Evolutionary conservation across 2,888 invertebrate genomes (phyloP).

Genomic region (Chloroclystis v-ata): DNA sequence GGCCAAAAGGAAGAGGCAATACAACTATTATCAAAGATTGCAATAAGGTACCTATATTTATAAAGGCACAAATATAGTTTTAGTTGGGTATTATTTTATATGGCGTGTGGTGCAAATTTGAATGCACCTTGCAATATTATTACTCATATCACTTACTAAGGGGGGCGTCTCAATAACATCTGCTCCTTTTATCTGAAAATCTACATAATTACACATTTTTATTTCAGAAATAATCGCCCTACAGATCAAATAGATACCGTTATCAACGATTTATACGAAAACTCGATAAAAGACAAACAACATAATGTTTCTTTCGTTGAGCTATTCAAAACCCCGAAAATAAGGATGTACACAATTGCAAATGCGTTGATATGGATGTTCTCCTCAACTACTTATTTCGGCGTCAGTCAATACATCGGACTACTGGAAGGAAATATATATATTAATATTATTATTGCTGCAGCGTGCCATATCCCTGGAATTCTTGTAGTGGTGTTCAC

Average conservation of each 20-base stretch:
- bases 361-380: slow-evolving; percentile 87
- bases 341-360: slow-evolving; percentile 81
- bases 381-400: slow-evolving; percentile 89
- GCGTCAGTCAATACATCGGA: slow-evolving; percentile 88
- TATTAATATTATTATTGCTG: slow-evolving; percentile 87
- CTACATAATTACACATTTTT: not conserved
- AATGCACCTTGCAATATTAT: no score
- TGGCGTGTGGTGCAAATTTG: no score
- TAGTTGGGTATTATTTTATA: no score
- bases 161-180: no score
- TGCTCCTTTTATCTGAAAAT: no score
- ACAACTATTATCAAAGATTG: slow-evolving; percentile 80
- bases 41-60: slow-evolving; percentile 56
- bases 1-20: slow-evolving; percentile 81
- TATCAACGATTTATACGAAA: slow-evolving; percentile 44
- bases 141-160: no score
- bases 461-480: slow-evolving; percentile 49
- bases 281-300: slow-evolving; percentile 42
- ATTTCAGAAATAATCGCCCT: slow-evolving; percentile 64
- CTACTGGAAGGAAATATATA: slow-evolving; percentile 87
- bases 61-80: not conserved
- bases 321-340: slow-evolving; percentile 82
- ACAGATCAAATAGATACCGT: slow-evolving; percentile 48
- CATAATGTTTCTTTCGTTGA: slow-evolving; percentile 62
- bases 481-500: slow-evolving; percentile 50